These are phyloP conservation scores for Papilio polytes DNA, from an alignment of 1,140 invertebrate species.

Conservation along the genomic window DNA sequence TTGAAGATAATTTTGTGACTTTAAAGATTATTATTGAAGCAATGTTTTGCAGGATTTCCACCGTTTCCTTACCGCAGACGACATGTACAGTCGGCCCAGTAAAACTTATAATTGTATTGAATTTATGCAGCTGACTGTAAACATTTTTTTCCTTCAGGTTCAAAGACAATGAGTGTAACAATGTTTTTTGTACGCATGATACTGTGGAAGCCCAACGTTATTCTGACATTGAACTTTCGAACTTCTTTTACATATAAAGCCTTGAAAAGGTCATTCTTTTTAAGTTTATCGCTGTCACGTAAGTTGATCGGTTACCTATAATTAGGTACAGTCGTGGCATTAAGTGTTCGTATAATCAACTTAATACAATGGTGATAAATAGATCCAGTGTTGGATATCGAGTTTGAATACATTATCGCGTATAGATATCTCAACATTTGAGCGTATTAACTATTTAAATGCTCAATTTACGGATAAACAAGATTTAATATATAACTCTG, in stretches of 20 bases:
- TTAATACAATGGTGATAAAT: constrained; percentile 69
- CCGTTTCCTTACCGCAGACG: too few species aligned
- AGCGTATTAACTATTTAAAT: background rate
- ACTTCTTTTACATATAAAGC: background rate
- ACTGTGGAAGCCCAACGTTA: too few species aligned
- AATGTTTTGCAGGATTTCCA: background rate
- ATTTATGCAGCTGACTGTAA: too few species aligned
- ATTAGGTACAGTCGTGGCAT: constrained; percentile 45
- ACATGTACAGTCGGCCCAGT: too few species aligned
- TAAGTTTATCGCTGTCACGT: background rate
- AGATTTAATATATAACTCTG: background rate
- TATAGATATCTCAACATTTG: background rate
- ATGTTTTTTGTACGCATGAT: too few species aligned
- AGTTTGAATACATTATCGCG: constrained; percentile 52
- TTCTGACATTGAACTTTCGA: too few species aligned
- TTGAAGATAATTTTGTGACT: background rate
- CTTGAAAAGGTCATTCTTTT: background rate
- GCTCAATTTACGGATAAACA: background rate
- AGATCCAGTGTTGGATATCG: constrained; percentile 53
- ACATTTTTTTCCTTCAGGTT: background rate
- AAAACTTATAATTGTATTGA: too few species aligned
- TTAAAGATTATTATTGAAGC: background rate
- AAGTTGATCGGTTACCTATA: constrained; percentile 9
- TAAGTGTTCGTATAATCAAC: constrained; percentile 64
- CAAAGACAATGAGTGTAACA: background rate